Percentiles rank a stretch among this genome's conserved stretches.
Evolutionary conservation across 1,140 invertebrate species (phyloP).

Genomic region (Coboldia fuscipes): DNA sequence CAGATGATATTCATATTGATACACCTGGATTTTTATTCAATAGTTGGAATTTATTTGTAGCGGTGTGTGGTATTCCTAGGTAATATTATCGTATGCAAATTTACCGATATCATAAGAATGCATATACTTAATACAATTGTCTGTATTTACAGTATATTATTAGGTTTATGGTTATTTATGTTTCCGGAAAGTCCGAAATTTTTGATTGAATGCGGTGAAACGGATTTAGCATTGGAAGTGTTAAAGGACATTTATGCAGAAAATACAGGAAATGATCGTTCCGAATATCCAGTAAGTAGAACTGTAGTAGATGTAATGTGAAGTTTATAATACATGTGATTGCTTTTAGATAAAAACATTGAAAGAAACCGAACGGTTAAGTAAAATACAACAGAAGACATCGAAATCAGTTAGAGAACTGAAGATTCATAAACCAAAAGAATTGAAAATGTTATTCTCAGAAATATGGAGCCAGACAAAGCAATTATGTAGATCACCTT

Average conservation of each 20-base stretch:
- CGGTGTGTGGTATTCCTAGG: constrained; percentile 39
- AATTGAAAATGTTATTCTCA: constrained; percentile 7
- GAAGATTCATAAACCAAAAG: constrained; percentile 7
- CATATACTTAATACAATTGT: constrained; percentile 25
- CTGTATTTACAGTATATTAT: constrained; percentile 7
- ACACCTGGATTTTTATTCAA: constrained; percentile 38
- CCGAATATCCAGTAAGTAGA: constrained; percentile 33
- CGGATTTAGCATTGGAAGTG: constrained; percentile 44
- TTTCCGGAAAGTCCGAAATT: constrained; percentile 78
- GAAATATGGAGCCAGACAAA: constrained; percentile 25
- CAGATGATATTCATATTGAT: constrained; percentile 29
- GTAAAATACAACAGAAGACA: constrained; percentile 39
- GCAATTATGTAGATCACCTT: constrained; percentile 41
- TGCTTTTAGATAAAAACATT: constrained; percentile 41
- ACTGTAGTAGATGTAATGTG: constrained; percentile 51
- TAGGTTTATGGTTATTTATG: constrained; percentile 41
- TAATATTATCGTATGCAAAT: constrained; percentile 8
- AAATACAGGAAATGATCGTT: constrained; percentile 35
- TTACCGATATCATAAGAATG: neutral
- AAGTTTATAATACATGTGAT: constrained; percentile 43
- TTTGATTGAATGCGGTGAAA: constrained; percentile 49
- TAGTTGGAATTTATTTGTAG: constrained; percentile 55
- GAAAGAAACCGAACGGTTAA: constrained; percentile 30
- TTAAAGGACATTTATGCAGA: constrained; percentile 41
- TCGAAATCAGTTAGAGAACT: constrained; percentile 4